These are phyloP conservation scores for Acrobasis consociella DNA, from an alignment of 2,888 invertebrate genomes.

Conservation along the genomic window DNA sequence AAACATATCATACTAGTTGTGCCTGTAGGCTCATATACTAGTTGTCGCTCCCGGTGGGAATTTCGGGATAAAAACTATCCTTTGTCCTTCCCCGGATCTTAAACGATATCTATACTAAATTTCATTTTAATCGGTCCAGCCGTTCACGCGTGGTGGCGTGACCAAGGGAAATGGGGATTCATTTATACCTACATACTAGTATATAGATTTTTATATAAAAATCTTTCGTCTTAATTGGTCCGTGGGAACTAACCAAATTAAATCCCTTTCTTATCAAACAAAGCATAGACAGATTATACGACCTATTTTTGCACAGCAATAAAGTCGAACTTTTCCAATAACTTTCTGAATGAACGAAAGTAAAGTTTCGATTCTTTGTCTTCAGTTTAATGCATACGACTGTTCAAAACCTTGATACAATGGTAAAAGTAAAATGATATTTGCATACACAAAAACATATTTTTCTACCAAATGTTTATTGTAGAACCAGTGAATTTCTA, in stretches of 20 bases:
- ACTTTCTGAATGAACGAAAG: constrained; percentile 54
- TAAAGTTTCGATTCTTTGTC: constrained; percentile 45
- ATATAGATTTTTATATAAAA: too few relatives aligned
- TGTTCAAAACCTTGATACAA: constrained; percentile 19
- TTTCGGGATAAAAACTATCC: too few relatives aligned
- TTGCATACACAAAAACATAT: constrained; percentile 23
- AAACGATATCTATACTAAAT: too few relatives aligned
- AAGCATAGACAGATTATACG: constrained; percentile 27
- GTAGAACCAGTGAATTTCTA: constrained; percentile 17
- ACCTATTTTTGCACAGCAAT: constrained; percentile 44
- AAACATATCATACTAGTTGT: too few relatives aligned
- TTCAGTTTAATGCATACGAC: constrained; percentile 29
- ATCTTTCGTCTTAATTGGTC: not conserved
- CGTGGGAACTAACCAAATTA: constrained; percentile 6
- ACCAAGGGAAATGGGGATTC: too few relatives aligned
- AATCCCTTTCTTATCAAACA: constrained; percentile 5
- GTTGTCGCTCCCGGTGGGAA: too few relatives aligned
- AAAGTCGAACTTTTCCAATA: constrained; percentile 44
- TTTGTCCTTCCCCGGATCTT: too few relatives aligned
- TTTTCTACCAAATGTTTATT: constrained; percentile 8
- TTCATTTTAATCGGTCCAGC: too few relatives aligned
- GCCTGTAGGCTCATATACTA: too few relatives aligned
- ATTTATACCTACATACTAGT: too few relatives aligned
- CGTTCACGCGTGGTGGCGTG: too few relatives aligned
- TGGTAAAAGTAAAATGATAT: constrained; percentile 22